Evolutionary conservation across 2,888 invertebrate species (phyloP), one percentile per base, ranked within the genome.

Genomic region (Ceratothoa steindachneri): DNA sequence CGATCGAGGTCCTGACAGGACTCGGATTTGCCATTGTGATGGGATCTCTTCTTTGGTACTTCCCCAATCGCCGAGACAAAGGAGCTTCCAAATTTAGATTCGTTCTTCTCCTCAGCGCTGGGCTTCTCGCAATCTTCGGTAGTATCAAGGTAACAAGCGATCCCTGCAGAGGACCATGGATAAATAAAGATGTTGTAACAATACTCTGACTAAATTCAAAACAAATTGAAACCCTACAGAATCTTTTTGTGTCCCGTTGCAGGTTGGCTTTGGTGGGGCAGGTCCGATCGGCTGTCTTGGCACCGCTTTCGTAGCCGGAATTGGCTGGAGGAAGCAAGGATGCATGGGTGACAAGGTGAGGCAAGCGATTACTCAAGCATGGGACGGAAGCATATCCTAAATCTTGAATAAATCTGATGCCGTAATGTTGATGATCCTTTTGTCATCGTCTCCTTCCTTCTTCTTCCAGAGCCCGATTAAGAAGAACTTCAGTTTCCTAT

Each of bases 401-500:
- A n/a, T n/a, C n/a, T n/a, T n/a, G n/a, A n/a, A n/a, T n/a, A n/a
- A n/a, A n/a, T n/a, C n/a, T n/a, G n/a, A n/a, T n/a, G n/a, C n/a
- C 4, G n/a, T 4, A 22, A 9, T 9, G 24, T 4, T 53, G 53
- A 53, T 22, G 2, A 4, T 9, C 4, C 53, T 22, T 7, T 41
- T 15, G 7, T 65, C 19, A 5, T 28, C 5, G 28, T 24, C 69
- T 28, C 80, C 78, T 82, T n/a, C n/a, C n/a, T n/a, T n/a, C n/a
- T 96, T 41, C 5, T 41, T 83, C 81, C 81, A 82, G 31, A 93
- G 94, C 85, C 92, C 93, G 0, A 92, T 95, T 0, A 90, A 91
- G 0, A 92, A 92, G 0, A 91, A 93, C 15, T 93, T 95, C 82
- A 93, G 93, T 84, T 90, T 93, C 76, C 90, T 97, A 84, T 97